Evolutionary conservation across 2,888 invertebrate genomes (phyloP), one percentile per base, ranked within the genome.

Genomic region (Tolmerus cingulatus): DNA sequence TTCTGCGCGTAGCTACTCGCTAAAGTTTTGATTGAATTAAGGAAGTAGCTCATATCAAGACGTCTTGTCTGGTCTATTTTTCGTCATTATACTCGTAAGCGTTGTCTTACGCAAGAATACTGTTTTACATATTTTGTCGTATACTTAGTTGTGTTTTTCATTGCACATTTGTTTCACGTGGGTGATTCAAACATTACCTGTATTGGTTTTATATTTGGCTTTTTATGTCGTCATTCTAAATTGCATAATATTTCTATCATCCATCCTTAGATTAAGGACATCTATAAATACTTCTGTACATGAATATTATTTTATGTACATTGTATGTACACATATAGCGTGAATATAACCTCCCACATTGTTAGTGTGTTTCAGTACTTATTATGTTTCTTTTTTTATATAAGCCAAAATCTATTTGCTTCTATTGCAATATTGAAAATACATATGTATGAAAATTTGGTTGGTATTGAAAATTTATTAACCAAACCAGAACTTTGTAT

Each of bases 11-110:
- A 89, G 89, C 89, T 88, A 87, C 89, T 88, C 87, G 92, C 91
- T 90, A 92, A 91, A 89, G 90, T 92, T 89, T 91, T 92, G 89
- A 93, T 91, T n/a, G 92, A 91, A 90, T 91, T 92, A 89, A 93
- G 91, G 89, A 93, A 88, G 51, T 89, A 88, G 88, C 89, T 89
- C 89, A 89, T 89, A 88, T 87, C 87, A 87, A 30, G 57, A 27
- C 27, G 57, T 5, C 27, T 66, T 66, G 27, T 37, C 82, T 82
- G 66, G 57, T 57, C 82, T 66, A 51, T 40, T 37, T 19, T 37
- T 57, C 82, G 55, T 82, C 82, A 55, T 82, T 57, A 37, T 37
- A n/a, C n/a, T n/a, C n/a, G n/a, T n/a, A 57, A 27, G 8, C 23
- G 51, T 12, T 81, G 30, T 27, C 9, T 66, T 23, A 27, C 19